phyloP scores from a whole-genome alignment of 2,888 invertebrate genomes.

The Pyralis farinalis region DNA sequence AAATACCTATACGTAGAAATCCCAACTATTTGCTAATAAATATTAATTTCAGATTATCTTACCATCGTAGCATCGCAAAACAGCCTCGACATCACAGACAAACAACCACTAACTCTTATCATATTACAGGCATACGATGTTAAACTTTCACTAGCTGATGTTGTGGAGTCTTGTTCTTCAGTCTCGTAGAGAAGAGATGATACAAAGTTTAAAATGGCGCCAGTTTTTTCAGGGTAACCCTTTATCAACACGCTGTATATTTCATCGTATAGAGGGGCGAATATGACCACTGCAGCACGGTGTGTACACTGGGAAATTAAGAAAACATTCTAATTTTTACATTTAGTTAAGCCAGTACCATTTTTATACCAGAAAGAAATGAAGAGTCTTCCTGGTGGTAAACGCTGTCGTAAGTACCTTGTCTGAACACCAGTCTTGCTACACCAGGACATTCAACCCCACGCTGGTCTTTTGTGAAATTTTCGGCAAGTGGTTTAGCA shows the following conservation, averaged over 20 bases:
- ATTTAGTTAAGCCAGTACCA: too few species aligned
- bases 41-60: too few species aligned
- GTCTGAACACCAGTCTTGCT: too few species aligned
- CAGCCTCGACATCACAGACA: slow-evolving; percentile 48
- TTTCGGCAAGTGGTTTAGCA: too few species aligned
- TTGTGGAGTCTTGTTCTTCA: slow-evolving; percentile 26
- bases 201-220: slow-evolving; percentile 49
- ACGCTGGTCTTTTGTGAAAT: too few species aligned
- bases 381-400: too few species aligned
- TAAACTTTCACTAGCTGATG: slow-evolving; percentile 25
- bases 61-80: slow-evolving; percentile 57
- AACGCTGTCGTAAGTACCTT: too few species aligned
- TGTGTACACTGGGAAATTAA: slow-evolving; percentile 29
- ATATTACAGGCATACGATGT: slow-evolving; percentile 45
- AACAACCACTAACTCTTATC: slow-evolving; percentile 57
- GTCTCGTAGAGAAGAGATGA: slow-evolving; percentile 40
- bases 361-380: too few species aligned
- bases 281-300: slow-evolving; percentile 41
- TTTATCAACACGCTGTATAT: slow-evolving; percentile 36
- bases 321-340: too few species aligned
- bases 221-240: slow-evolving; percentile 37
- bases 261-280: slow-evolving; percentile 46
- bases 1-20: background rate
- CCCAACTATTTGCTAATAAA: background rate
- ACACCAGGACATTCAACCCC: too few species aligned